Percentiles rank a stretch among this genome's conserved stretches.
These are phyloP conservation scores for Rhyacichthys aspro DNA, from an alignment of 2,797 vertebrate species.

Conservation along the genomic window DNA sequence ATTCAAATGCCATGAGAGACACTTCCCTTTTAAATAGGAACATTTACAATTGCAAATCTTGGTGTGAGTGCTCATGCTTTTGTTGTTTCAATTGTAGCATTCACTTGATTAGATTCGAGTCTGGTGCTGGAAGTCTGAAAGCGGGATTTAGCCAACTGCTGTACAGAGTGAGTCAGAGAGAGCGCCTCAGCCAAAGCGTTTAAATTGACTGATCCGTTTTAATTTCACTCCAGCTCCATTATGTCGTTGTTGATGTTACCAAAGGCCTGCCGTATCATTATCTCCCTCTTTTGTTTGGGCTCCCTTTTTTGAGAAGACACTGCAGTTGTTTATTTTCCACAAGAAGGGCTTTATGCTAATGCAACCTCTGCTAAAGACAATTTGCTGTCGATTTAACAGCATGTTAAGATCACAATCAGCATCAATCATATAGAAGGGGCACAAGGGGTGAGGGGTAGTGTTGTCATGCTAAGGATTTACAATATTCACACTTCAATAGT, in stretches of 20 bases:
- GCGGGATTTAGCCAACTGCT: constrained; percentile 14
- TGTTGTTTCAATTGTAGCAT: not conserved
- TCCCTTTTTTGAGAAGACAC: constrained; percentile 52
- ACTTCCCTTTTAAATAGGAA: too few species aligned
- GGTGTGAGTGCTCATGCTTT: not conserved
- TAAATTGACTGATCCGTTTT: constrained; percentile 57
- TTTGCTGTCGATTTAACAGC: constrained; percentile 71
- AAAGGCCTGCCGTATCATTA: constrained; percentile 61
- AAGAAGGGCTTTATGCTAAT: constrained; percentile 73
- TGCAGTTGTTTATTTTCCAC: constrained; percentile 66
- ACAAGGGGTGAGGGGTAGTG: constrained; percentile 28
- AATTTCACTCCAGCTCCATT: constrained; percentile 65
- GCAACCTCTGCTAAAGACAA: constrained; percentile 61
- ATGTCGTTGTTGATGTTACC: constrained; percentile 52
- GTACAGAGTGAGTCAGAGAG: not conserved
- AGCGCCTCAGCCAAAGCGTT: constrained; percentile 33
- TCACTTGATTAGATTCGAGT: constrained; percentile 4
- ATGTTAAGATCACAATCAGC: constrained; percentile 62
- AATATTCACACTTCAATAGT: too few species aligned
- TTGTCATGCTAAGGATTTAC: constrained; percentile 50
- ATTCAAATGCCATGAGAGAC: not conserved
- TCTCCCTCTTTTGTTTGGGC: constrained; percentile 59
- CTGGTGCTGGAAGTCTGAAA: constrained; percentile 3
- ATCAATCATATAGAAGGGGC: constrained; percentile 65
- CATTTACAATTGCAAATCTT: not conserved